Evolutionary conservation across 2,797 vertebrate genomes (phyloP), one percentile per base, ranked within the genome.

Genomic region (Adrianichthys oophorus): DNA sequence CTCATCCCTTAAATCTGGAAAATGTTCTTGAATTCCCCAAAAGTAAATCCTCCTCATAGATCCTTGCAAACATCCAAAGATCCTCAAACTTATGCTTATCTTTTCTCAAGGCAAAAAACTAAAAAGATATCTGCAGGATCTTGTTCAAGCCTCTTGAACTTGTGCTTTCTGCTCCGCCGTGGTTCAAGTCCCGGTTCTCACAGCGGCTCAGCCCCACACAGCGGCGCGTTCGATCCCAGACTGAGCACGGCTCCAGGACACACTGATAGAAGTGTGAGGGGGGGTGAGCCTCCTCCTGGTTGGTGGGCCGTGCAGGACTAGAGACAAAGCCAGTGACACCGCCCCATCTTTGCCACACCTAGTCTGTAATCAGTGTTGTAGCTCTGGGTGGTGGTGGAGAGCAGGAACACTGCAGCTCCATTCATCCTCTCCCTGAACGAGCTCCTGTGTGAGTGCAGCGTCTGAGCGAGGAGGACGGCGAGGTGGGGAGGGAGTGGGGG

Each of bases 311-410:
- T 47, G 62, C 76, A 82, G 74, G 67, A 65, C 83, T 59, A 63
- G 15, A 91, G 87, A 92, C 92, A 93, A 93, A 92, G 90, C 89
- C 77, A 64, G 15, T 83, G 87, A 86, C 89, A 65, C 91, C 87
- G 80, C 89, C 89, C 89, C 72, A 78, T 88, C 86, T 87, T 12
- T 58, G 88, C 91, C 90, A 92, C 91, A 92, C 91, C 92, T 92
- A 85, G 83, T 84, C 86, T 88, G 74, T 91, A 90, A 91, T 92
- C 90, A 90, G 82, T 65, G 68, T 69, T 85, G 84, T 69, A 78
- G 86, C 80, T 87, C 65, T 65, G 64, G 72, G 87, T 80, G 82
- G 80, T 74, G 70, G 78, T 79, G 59, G 41, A 76, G 67, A 37
- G 32, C 32, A 13, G 32, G 2, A 12, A 37, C 10, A 37, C 10